These are phyloP conservation scores for Ceyx erithaca DNA, from an alignment of 2,797 vertebrate species.

Conservation along the genomic window DNA sequence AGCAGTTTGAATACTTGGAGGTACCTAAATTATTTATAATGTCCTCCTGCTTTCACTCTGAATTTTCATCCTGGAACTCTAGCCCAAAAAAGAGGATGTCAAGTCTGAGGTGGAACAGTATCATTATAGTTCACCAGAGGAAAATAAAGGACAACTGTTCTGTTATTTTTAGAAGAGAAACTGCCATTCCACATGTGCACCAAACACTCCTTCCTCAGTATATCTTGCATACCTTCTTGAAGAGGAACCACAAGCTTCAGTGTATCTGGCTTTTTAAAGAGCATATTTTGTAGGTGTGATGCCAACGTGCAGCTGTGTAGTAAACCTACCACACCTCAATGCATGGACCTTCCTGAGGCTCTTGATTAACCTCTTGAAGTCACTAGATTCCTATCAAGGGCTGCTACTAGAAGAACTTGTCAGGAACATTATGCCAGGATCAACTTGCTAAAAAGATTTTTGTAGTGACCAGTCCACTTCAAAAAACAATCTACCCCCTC, in stretches of 20 bases:
- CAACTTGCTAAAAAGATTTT: background rate
- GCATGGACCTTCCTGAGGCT: background rate
- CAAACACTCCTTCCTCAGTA: background rate
- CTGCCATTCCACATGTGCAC: background rate
- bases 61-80: background rate
- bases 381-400: background rate
- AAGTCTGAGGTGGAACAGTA: background rate
- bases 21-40: background rate
- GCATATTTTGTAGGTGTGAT: background rate
- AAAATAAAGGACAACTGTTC: background rate
- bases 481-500: background rate
- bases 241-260: background rate
- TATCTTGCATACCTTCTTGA: background rate
- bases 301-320: background rate
- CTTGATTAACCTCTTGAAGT: background rate
- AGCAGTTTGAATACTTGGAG: background rate
- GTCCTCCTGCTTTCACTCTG: background rate
- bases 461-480: background rate
- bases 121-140: background rate
- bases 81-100: background rate
- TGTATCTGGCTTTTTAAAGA: background rate
- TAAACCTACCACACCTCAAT: background rate
- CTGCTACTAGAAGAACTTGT: background rate
- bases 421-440: background rate
- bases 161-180: background rate